Evolutionary conservation across 2,113 vertebrate genomes (phyloP).

Genomic region (Melanocharis versteri): DNA sequence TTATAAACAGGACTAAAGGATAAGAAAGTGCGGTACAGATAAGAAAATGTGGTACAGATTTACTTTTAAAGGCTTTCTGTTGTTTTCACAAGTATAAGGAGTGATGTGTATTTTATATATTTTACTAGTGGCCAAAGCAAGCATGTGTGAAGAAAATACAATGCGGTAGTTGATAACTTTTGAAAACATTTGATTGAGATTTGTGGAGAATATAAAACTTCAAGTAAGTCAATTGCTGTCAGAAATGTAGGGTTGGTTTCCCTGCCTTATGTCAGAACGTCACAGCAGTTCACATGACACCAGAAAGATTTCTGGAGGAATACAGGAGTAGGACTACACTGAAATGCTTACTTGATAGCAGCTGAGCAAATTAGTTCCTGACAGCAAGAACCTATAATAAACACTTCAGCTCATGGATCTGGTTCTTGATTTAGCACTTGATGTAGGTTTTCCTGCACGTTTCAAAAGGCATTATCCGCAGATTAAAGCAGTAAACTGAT

Average conservation of each 20-base stretch:
- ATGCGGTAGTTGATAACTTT: accelerated
- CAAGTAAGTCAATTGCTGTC: background rate
- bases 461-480: background rate
- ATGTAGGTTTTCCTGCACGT: background rate
- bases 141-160: background rate
- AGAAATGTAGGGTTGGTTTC: background rate
- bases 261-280: background rate
- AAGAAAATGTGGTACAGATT: background rate
- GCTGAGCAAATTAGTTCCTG: background rate
- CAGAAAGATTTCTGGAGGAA: background rate
- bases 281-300: background rate
- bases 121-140: background rate
- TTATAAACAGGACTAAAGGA: background rate
- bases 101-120: background rate
- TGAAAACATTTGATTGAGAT: background rate
- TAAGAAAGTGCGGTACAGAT: background rate
- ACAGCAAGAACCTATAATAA: background rate
- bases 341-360: accelerated
- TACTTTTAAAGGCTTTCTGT: background rate
- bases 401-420: background rate
- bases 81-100: background rate
- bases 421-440: background rate
- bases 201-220: background rate
- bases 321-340: background rate
- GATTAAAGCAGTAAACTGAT: background rate